Evolutionary conservation across 2,113 vertebrate species (phyloP).

Genomic region (Myotis lucifugus): DNA sequence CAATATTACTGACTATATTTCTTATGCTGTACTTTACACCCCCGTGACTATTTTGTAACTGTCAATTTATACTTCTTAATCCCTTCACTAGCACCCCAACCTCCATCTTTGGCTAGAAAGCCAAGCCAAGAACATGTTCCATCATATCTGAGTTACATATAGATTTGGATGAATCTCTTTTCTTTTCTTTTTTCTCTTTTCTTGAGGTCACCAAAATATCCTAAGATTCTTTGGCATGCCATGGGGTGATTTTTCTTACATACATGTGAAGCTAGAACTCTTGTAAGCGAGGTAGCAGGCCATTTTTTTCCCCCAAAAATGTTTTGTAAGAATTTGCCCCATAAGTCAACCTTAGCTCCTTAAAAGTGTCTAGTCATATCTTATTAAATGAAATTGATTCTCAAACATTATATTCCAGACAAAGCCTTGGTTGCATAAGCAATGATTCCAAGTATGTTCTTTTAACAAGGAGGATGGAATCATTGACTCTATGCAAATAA

Average conservation of each 20-base stretch:
- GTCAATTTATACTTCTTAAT: not conserved
- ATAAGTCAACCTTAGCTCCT: slow-evolving; percentile 5
- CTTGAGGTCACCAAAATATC: not conserved
- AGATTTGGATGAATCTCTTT: not conserved
- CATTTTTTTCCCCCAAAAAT: not conserved
- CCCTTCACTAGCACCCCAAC: not conserved
- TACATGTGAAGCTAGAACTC: not conserved
- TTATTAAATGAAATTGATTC: slow-evolving; percentile 16
- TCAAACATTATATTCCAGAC: not conserved
- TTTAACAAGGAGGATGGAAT: not conserved
- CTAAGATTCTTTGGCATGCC: not conserved
- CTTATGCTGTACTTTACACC: too few relatives aligned
- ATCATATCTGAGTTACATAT: not conserved
- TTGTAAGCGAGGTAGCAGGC: not conserved
- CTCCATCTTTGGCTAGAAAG: not conserved
- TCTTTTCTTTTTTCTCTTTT: not conserved
- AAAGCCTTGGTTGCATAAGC: slow-evolving; percentile 7
- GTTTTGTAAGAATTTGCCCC: not conserved
- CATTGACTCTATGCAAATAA: slow-evolving; percentile 23
- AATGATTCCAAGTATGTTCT: not conserved
- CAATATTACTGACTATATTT: not conserved
- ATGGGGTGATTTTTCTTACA: not conserved
- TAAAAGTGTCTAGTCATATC: not conserved
- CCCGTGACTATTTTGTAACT: too few relatives aligned
- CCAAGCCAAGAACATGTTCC: not conserved